These are phyloP conservation scores for Colistium nudipinnis DNA, from an alignment of 2,113 vertebrate genomes.

Conservation along the genomic window DNA sequence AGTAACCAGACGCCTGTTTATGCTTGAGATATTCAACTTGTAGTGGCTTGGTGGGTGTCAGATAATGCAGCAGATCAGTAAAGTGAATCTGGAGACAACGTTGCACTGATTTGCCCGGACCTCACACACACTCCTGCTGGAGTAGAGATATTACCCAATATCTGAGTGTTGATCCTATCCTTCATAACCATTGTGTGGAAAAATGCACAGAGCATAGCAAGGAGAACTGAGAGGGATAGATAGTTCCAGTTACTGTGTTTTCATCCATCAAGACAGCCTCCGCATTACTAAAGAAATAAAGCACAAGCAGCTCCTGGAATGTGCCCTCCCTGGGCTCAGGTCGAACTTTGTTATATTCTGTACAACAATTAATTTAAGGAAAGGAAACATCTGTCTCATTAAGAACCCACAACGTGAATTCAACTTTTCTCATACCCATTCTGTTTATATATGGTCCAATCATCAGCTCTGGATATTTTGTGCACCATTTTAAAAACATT, in stretches of 20 bases:
- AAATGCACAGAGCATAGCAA: slow-evolving; percentile 41
- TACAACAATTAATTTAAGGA: background rate
- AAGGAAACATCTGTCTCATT: background rate
- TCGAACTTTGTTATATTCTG: slow-evolving; percentile 10
- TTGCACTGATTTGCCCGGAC: slow-evolving; percentile 64
- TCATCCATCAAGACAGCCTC: slow-evolving; percentile 39
- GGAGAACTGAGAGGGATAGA: slow-evolving; percentile 10
- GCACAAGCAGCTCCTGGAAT: slow-evolving; percentile 1
- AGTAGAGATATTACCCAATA: slow-evolving; percentile 54
- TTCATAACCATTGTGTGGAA: slow-evolving; percentile 43
- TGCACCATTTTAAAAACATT: background rate
- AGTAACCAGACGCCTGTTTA: slow-evolving; percentile 53
- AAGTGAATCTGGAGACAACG: slow-evolving; percentile 54
- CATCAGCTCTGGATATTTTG: background rate
- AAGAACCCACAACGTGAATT: background rate
- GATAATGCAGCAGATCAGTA: slow-evolving; percentile 62
- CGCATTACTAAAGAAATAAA: slow-evolving; percentile 22
- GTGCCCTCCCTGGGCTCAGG: background rate
- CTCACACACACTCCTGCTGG: slow-evolving; percentile 67
- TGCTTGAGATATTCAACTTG: slow-evolving; percentile 44
- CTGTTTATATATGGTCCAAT: background rate
- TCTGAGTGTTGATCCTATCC: slow-evolving; percentile 72
- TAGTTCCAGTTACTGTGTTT: slow-evolving; percentile 43
- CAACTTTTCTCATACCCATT: background rate
- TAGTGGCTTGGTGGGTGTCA: slow-evolving; percentile 37